Base-by-base conservation (phyloP, 1,140 invertebrate genomes). In the Maconellicoccus hirsutus region DNA sequence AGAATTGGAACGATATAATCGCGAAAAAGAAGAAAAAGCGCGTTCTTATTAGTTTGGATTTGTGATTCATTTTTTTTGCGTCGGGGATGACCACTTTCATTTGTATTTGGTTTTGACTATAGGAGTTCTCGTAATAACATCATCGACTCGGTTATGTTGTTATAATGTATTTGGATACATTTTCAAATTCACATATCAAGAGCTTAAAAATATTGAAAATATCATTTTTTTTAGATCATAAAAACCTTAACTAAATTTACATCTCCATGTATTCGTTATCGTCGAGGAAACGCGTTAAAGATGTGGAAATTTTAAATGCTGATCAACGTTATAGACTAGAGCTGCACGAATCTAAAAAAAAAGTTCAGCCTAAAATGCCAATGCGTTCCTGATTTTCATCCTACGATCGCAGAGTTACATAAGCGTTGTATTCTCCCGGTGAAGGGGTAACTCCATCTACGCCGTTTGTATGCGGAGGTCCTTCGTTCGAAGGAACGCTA, bases 1-100 rank as follows among this genome's bases (percentile, higher is more conserved):
- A 79, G 92, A 94, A 78, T 80, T 94, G 23, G 91, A 93, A 81
- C 85, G 89, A 77, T 94, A 93, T 79, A 94, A 94, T 77, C 90
- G 90, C 79, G 91, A 94, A 75, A 93, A 93, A 78, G 91, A 94
- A 77, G 91, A 93, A 77, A 94, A 93, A 81, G 75, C 76, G 22
- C 61, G 61, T 25, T 66, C 61, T 3, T 66, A 66, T 66, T 66
- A 66, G 25, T 19, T 7, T 14, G 6, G 14, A 7, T 14, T 6
- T 38, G 33, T 38, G 33, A 38, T 38, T 7, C 33, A 14, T 38
- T 38, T 38, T 38, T 38, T 3, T 8, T 52, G 10, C n/a, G 42
- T 16, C n/a, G 42, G 42, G n/a, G 6, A 52, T 33, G 29, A 33
- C 29, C 29, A 33, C 3, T 33, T 33, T 33, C 29, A 3, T 33